These are phyloP conservation scores for Spheniscus mendiculus DNA, from an alignment of 2,113 vertebrate species.

Conservation along the genomic window DNA sequence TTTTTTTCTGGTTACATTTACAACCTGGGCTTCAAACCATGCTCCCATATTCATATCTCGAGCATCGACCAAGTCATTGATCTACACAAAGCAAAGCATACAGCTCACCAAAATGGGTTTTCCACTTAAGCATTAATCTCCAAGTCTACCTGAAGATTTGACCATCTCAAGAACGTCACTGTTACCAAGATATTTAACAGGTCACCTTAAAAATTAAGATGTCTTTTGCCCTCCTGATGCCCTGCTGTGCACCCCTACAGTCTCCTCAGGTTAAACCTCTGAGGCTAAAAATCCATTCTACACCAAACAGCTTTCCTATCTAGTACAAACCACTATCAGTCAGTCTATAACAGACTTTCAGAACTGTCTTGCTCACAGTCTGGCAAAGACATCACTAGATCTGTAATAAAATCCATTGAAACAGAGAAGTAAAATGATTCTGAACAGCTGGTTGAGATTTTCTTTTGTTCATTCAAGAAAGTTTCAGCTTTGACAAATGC, in stretches of 20 bases:
- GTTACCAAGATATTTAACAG: not conserved
- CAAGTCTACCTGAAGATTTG: not conserved
- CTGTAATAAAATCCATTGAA: not conserved
- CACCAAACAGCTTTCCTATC: not conserved
- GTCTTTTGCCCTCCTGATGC: not conserved
- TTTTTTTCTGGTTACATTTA: conserved; percentile 81
- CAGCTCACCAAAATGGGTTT: not conserved
- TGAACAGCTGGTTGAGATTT: not conserved
- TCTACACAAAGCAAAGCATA: conserved; percentile 62
- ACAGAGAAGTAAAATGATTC: not conserved
- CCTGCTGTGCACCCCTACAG: not conserved
- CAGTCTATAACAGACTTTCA: not conserved
- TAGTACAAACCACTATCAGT: not conserved
- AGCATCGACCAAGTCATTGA: conserved; percentile 91
- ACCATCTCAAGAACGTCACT: not conserved
- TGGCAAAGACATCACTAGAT: not conserved
- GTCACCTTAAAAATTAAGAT: not conserved
- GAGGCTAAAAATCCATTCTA: not conserved
- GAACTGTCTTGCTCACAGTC: not conserved
- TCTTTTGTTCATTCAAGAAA: conserved; percentile 2
- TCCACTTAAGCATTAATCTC: not conserved
- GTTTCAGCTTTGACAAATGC: not conserved
- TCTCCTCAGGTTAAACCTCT: not conserved
- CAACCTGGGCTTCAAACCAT: conserved; percentile 93
- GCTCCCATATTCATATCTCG: conserved; percentile 93